A percentile compares a stretch with the other conserved stretches of the same genome.
Evolutionary conservation across 2,888 invertebrate genomes (phyloP).

Genomic region (Orthonevra nobilis): DNA sequence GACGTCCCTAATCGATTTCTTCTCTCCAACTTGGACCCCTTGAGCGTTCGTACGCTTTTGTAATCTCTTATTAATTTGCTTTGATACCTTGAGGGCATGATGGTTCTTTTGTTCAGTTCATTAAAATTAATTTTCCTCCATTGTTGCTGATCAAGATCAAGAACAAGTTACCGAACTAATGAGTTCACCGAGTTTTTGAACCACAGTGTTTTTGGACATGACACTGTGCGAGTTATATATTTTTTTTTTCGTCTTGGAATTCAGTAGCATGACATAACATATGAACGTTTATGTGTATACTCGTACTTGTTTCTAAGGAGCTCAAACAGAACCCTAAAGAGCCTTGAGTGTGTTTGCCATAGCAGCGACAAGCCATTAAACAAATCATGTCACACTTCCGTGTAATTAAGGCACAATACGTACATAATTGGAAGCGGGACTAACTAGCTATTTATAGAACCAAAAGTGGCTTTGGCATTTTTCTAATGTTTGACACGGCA

Average conservation of each 20-base stretch:
- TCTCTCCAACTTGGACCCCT: conserved; percentile 3
- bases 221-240: no score
- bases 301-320: no score
- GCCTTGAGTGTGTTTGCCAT: conserved; percentile 1
- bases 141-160: neutral
- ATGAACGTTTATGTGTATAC: no score
- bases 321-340: no score
- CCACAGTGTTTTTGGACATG: neutral
- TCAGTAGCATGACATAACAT: no score
- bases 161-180: no score
- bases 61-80: conserved; percentile 38
- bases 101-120: conserved; percentile 15
- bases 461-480: conserved; percentile 18
- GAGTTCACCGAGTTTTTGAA: no score
- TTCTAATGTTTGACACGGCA: conserved; percentile 23
- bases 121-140: conserved; percentile 38
- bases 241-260: no score
- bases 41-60: neutral
- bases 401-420: conserved; percentile 20
- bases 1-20: conserved; percentile 43
- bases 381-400: conserved; percentile 38
- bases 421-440: conserved; percentile 5
- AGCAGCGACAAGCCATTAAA: conserved; percentile 11
- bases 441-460: conserved; percentile 18
- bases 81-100: neutral